These are phyloP conservation scores for Lycia hirtaria DNA, from an alignment of 2,888 invertebrate genomes.

Conservation along the genomic window DNA sequence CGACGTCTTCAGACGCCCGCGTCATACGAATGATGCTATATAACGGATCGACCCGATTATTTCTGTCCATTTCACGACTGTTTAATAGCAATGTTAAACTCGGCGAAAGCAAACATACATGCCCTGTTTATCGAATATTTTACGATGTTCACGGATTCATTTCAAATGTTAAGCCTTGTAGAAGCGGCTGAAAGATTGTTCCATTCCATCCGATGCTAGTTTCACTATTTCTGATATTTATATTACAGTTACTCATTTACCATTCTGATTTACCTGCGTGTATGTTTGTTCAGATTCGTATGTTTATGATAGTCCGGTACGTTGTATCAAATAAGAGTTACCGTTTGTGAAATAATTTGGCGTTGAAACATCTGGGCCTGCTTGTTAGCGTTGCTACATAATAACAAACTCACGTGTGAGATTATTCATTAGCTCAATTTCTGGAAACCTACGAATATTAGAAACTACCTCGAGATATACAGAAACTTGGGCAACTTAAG, in stretches of 20 bases:
- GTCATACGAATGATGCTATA: slow-evolving; percentile 82
- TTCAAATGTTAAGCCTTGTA: slow-evolving; percentile 81
- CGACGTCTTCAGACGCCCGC: slow-evolving; percentile 67
- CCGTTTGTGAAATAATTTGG: slow-evolving; percentile 72
- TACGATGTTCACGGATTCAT: slow-evolving; percentile 81
- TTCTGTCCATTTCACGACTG: slow-evolving; percentile 85
- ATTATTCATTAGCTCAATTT: slow-evolving; percentile 48
- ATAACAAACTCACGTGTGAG: slow-evolving; percentile 46
- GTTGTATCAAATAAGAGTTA: slow-evolving; percentile 81
- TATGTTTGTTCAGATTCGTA: slow-evolving; percentile 77
- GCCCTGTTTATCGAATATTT: slow-evolving; percentile 85
- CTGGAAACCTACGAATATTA: slow-evolving; percentile 39
- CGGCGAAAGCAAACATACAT: slow-evolving; percentile 82
- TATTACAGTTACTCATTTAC: slow-evolving; percentile 83
- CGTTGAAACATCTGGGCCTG: slow-evolving; percentile 70
- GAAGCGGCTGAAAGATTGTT: slow-evolving; percentile 80
- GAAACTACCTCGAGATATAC: neutral
- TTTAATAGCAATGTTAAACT: slow-evolving; percentile 85
- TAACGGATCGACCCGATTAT: slow-evolving; percentile 85
- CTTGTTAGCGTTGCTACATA: slow-evolving; percentile 43
- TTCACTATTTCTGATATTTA: slow-evolving; percentile 81
- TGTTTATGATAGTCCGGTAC: slow-evolving; percentile 81
- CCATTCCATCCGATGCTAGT: slow-evolving; percentile 70
- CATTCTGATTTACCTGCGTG: slow-evolving; percentile 82
- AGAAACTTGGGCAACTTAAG: neutral